Evolutionary conservation across 2,113 vertebrate species (phyloP), one percentile per base, ranked within the genome.

Genomic region (Nibea coibor): DNA sequence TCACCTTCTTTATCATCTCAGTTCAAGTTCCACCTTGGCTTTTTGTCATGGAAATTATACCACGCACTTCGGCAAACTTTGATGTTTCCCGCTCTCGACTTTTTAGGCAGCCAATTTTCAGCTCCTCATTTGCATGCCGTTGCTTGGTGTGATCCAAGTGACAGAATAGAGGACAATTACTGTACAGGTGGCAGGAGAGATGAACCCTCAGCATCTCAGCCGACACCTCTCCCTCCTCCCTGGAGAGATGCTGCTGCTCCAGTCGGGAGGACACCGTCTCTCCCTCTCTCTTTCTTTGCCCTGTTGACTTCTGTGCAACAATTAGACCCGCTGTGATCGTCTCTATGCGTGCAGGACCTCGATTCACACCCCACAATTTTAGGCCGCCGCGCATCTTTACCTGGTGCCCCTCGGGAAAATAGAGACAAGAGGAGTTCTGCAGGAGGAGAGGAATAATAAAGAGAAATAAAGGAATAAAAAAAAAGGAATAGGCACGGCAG

Each of bases 131-230:
- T 93, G 85, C 88, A 93, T 91, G 72, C 39, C 62, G 64, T 43
- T 43, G 80, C 68, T 45, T 76, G 83, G 54, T 65, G 72, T 71
- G 66, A 84, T 88, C 90, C 82, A 17, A 65, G 81, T 86, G 91
- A 88, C 76, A 75, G 85, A 91, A 88, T 75, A 86, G 88, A 89
- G 92, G 90, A 84, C 87, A 91, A 92, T 94, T 94, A 93, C 89
- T 68, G 81, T 82, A 82, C 87, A 88, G 88, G 89, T 90, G 87
- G 84, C 87, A 69, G 72, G 51, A 83, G 89, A 89, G 83, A 83
- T 84, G 79, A 91, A 88, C 85, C 77, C 87, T 80, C 65, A 58
- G 62, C 80, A 74, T 78, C 81, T 88, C 78, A 8, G 57, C 47
- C 26, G 70, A 71, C 82, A 59, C 74, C 71, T 79, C 73, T 70